These are phyloP conservation scores for Amiota minor DNA, from an alignment of 2,888 invertebrate genomes.

Conservation along the genomic window DNA sequence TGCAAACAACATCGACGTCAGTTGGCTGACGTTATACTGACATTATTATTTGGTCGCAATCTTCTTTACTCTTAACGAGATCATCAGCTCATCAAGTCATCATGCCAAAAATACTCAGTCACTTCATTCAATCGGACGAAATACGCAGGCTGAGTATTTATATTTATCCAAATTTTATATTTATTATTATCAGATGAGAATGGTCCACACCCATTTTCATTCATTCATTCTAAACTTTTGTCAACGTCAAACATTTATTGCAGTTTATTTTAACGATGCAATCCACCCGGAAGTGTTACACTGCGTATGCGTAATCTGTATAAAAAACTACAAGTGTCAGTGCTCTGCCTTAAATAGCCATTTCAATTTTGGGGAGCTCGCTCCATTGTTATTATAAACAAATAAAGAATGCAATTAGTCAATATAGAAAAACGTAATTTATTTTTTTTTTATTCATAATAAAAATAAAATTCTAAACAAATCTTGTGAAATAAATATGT, in stretches of 20 bases:
- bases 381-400: not conserved
- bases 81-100: not conserved
- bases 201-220: not conserved
- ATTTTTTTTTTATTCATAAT: not conserved
- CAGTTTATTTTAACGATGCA: not conserved
- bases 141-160: slow-evolving; percentile 10
- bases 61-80: not conserved
- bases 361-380: too few relatives aligned
- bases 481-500: slow-evolving; percentile 11
- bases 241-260: not conserved
- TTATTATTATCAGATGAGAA: not conserved
- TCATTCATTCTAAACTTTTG: not conserved
- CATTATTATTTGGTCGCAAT: slow-evolving; percentile 13
- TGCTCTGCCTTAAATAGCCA: not conserved
- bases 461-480: not conserved
- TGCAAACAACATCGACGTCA: not conserved
- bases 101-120: slow-evolving; percentile 7
- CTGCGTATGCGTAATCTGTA: slow-evolving; percentile 22
- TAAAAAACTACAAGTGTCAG: not conserved
- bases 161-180: not conserved
- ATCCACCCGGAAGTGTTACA: slow-evolving; percentile 9
- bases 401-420: not conserved
- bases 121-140: not conserved
- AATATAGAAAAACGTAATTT: slow-evolving; percentile 13
- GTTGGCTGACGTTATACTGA: slow-evolving; percentile 16